Evolutionary conservation across 2,113 vertebrate genomes (phyloP).

Genomic region (Haemorhous mexicanus): DNA sequence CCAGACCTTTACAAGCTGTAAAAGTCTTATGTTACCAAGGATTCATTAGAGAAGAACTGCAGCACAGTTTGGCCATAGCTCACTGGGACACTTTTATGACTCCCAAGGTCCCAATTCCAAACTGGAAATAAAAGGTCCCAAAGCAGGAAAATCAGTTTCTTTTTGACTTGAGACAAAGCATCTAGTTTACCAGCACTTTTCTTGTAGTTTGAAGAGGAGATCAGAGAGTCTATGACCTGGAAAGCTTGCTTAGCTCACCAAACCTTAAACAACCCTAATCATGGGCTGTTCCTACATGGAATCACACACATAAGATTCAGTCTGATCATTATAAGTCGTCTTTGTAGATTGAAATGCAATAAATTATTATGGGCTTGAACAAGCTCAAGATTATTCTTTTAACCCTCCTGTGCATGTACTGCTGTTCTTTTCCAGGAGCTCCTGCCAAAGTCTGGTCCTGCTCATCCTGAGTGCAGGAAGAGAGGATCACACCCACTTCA

Average conservation of each 20-base stretch:
- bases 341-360: neutral
- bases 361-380: neutral
- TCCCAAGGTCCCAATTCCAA: neutral
- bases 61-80: neutral
- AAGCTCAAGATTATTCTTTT: neutral
- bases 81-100: neutral
- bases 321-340: neutral
- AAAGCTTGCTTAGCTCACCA: neutral
- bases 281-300: too few relatives aligned
- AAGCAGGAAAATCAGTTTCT: neutral
- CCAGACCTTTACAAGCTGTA: neutral
- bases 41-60: neutral
- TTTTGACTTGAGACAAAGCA: neutral
- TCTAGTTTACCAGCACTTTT: neutral
- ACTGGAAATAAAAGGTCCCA: neutral
- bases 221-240: neutral
- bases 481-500: neutral
- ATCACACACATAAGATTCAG: accelerated
- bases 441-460: neutral
- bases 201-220: neutral
- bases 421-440: neutral
- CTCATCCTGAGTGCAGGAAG: neutral
- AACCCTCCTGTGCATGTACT: neutral
- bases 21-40: neutral
- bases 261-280: neutral